Conservation (phyloP, 2,113 vertebrate species). For the Nicator chloris region DNA sequence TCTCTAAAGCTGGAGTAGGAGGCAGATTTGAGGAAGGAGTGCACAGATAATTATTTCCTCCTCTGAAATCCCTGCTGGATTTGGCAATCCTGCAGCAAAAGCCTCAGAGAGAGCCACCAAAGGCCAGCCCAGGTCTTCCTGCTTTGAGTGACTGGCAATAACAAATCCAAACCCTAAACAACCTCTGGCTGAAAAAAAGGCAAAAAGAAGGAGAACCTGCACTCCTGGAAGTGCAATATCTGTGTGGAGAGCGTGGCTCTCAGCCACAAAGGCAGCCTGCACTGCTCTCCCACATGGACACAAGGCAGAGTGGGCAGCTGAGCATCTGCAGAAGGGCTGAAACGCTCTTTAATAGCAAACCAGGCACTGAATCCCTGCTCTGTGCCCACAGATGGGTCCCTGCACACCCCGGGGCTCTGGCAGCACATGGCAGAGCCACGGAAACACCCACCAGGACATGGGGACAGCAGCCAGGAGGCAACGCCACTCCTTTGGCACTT, state of each 20-base stretch:
- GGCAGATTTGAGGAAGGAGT: not conserved
- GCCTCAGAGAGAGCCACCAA: not conserved
- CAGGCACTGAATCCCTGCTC: not conserved
- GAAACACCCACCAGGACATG: accelerated
- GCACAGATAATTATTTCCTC: not conserved
- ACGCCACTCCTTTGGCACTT: accelerated
- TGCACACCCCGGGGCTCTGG: accelerated
- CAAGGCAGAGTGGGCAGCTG: not conserved
- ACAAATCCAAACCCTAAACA: not conserved
- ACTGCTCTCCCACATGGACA: not conserved
- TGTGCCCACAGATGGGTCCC: not conserved
- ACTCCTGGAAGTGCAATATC: accelerated
- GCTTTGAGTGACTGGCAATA: not conserved
- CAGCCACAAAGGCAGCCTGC: not conserved
- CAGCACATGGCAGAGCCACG: not conserved
- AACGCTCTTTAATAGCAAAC: not conserved
- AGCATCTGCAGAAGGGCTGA: not conserved
- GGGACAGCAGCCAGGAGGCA: not conserved
- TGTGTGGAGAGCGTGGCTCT: accelerated
- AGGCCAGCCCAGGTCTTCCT: not conserved
- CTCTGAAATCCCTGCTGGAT: not conserved
- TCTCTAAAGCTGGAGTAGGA: not conserved
- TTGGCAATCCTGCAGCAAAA: not conserved
- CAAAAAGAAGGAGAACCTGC: not conserved
- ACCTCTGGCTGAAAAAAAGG: not conserved